These are phyloP conservation scores for Phylloscopus collybita DNA, from an alignment of 2,797 vertebrate species.

Conservation along the genomic window DNA sequence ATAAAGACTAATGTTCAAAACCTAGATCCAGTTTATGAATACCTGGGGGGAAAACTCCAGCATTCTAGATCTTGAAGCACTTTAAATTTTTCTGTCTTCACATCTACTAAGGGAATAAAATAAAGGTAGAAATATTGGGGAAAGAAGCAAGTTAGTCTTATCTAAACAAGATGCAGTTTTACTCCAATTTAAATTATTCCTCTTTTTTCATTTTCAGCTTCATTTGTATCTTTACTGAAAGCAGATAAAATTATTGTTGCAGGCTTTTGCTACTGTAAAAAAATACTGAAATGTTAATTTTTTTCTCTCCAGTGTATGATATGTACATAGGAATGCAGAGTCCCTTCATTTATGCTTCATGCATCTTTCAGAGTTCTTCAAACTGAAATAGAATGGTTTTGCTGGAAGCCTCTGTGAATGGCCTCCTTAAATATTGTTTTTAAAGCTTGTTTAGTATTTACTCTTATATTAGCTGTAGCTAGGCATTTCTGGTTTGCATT, in stretches of 20 bases:
- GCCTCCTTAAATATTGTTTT: neutral
- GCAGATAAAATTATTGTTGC: neutral
- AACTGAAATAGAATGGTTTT: neutral
- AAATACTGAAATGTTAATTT: neutral
- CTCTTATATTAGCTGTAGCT: neutral
- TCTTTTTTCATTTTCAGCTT: neutral
- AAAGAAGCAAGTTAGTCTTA: neutral
- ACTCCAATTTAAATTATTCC: neutral
- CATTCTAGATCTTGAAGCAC: neutral
- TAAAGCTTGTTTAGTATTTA: neutral
- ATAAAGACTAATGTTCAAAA: neutral
- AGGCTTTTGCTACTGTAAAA: neutral
- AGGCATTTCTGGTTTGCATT: neutral
- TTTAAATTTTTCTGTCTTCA: neutral
- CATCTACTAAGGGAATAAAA: neutral
- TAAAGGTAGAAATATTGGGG: neutral
- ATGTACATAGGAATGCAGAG: neutral
- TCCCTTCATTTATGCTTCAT: neutral
- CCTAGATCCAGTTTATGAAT: neutral
- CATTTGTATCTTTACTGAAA: neutral
- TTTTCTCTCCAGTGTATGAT: neutral
- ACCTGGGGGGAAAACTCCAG: neutral
- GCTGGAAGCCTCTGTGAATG: neutral
- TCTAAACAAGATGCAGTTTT: neutral
- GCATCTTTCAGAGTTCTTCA: neutral